A percentile compares a stretch with the other conserved stretches of the same genome.
Evolutionary conservation across 2,888 invertebrate species (phyloP).

Genomic region (Epistrophe eligans): DNA sequence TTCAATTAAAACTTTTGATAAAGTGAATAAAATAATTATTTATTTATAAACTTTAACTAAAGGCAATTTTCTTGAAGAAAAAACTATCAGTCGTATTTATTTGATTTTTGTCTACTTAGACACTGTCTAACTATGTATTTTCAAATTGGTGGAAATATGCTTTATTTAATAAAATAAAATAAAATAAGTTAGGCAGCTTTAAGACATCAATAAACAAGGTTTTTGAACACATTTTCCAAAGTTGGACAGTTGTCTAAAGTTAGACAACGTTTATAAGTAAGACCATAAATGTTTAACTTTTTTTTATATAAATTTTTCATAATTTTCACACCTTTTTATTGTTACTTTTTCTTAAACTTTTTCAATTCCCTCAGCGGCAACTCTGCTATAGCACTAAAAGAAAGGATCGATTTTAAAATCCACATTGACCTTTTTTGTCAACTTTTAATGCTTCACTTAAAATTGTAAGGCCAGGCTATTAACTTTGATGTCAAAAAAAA

Average conservation of each 20-base stretch:
- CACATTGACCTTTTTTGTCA: conserved; percentile 21
- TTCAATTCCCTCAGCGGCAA: neutral
- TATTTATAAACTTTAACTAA: too few species aligned
- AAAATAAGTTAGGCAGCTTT: too few species aligned
- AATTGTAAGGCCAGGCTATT: conserved; percentile 25
- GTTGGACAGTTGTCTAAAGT: too few species aligned
- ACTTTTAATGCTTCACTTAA: conserved; percentile 27
- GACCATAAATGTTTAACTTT: neutral
- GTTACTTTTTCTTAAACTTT: neutral
- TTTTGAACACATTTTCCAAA: too few species aligned
- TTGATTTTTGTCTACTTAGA: too few species aligned
- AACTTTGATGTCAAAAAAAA: conserved; percentile 36
- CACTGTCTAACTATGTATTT: too few species aligned
- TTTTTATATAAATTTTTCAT: neutral
- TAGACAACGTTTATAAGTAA: too few species aligned
- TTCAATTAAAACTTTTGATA: neutral
- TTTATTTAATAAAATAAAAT: too few species aligned
- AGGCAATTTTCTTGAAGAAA: neutral
- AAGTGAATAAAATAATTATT: too few species aligned
- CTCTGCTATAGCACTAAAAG: neutral
- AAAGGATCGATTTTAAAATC: conserved; percentile 43
- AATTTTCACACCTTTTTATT: neutral
- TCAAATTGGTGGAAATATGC: too few species aligned
- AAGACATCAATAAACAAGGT: too few species aligned
- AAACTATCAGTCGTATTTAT: too few species aligned